Evolutionary conservation across 2,888 invertebrate species (phyloP).

Genomic region (Pseudolycoriella hygida): DNA sequence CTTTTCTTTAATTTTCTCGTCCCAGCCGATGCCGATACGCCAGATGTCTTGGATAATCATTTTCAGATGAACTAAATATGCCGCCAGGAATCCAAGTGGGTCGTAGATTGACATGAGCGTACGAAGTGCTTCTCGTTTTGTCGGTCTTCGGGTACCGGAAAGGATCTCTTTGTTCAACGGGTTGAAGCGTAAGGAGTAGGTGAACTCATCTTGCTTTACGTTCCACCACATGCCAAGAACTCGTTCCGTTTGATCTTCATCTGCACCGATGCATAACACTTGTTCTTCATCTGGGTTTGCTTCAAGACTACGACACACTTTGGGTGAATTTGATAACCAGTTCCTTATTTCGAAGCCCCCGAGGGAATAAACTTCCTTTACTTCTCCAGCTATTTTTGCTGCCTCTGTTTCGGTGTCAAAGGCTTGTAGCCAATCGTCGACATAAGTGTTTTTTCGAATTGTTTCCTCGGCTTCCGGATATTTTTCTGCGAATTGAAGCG

Average conservation of each 20-base stretch:
- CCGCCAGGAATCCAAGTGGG: slow-evolving; percentile 7
- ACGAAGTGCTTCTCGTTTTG: not conserved
- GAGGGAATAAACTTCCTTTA: not conserved
- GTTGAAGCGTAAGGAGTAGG: not conserved
- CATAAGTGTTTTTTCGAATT: not conserved
- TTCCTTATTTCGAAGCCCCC: not conserved
- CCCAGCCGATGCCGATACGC: no score
- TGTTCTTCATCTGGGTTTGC: not conserved
- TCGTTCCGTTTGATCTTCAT: not conserved
- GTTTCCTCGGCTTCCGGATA: not conserved
- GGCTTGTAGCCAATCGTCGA: not conserved
- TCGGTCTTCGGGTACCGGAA: not conserved
- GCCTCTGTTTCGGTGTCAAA: no score
- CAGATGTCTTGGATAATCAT: no score
- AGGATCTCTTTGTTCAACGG: not conserved
- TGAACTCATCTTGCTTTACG: not conserved
- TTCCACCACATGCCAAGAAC: no score
- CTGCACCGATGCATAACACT: not conserved
- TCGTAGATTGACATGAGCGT: slow-evolving; percentile 1
- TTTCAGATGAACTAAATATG: no score
- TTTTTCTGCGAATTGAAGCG: not conserved
- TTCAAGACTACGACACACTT: no score
- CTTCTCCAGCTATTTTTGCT: not conserved
- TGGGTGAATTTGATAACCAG: not conserved
- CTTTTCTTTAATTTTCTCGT: no score